Conservation (phyloP, 2,797 vertebrate species). For the Leptodactylus fallax region DNA sequence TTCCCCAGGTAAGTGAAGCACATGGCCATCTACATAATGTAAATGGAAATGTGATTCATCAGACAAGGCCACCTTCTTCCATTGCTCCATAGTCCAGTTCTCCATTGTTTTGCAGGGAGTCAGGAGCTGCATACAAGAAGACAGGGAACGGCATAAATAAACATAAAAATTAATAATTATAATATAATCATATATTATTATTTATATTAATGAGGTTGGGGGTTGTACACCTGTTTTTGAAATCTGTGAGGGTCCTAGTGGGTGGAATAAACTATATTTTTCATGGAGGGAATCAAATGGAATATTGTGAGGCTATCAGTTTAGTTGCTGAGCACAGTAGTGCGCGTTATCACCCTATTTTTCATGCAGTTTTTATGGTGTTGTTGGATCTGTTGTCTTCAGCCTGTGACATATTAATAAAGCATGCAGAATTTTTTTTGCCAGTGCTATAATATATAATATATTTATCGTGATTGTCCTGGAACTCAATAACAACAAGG, state of each 20-base stretch:
- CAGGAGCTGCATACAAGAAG: too few relatives aligned
- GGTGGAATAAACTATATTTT: background rate
- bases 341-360: background rate
- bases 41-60: too few relatives aligned
- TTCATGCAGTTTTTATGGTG: background rate
- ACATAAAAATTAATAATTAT: too few relatives aligned
- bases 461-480: slow-evolving; percentile 12
- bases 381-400: background rate
- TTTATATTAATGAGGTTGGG: too few relatives aligned
- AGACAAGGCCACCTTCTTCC: too few relatives aligned
- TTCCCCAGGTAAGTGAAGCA: too few relatives aligned
- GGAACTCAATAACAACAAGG: slow-evolving; percentile 9
- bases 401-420: slow-evolving; percentile 11
- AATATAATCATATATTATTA: too few relatives aligned
- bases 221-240: background rate
- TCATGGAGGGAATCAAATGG: background rate
- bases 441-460: background rate
- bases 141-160: too few relatives aligned
- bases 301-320: too few relatives aligned
- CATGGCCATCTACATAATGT: too few relatives aligned
- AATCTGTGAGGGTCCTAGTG: background rate
- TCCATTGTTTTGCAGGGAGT: too few relatives aligned
- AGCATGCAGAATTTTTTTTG: background rate
- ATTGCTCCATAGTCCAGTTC: too few relatives aligned
- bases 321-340: background rate